Base-by-base conservation (phyloP, 2,113 vertebrate genomes). In the Dasyurus viverrinus region DNA sequence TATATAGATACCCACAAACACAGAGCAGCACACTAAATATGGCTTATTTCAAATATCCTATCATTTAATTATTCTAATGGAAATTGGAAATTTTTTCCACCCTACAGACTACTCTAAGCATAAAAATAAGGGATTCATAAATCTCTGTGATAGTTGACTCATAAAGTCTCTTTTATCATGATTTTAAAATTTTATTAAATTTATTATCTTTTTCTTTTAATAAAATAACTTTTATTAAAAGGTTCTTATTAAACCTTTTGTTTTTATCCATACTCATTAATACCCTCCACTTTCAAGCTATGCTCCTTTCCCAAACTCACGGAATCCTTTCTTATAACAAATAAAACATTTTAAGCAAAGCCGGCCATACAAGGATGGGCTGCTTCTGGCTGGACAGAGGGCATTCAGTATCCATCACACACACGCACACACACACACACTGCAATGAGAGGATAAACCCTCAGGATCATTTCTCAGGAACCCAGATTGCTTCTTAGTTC, bases 51-150 rank as follows among this genome's bases (percentile, higher is more conserved):
- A 89, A 92, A 68, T 92, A 84, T 11, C 19, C 76, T 90, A 89
- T 94, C 50, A 94, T 95, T 50, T 48, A 53, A 5, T 90, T 95
- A 94, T 94, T 90, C 94, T 95, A 93, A 52, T 52, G 93, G 95
- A 97, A 94, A 92, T 89, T 93, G 95, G 55, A 91, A 95, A 92
- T 53, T 94, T 1, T 68, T 57, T 60, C 68, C n/a, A 92, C 46
- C 27, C 76, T 57, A 53, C 25, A 90, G 50, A 92, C 93, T 92
- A 25, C 36, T 24, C 53, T 60, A 90, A 90, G 0, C 50, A 23
- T 60, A 48, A 55, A 36, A 6, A 55, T 53, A 24, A 55, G 90
- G 11, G 25, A 91, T 93, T 96, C 93, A 52, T 76, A 68, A 12
- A 91, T 57, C 96, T 96, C 30, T 92, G 12, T 94, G 68, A 5